Conservation (phyloP, 2,113 vertebrate genomes). For the Protobothrops flavoviridis region DNA sequence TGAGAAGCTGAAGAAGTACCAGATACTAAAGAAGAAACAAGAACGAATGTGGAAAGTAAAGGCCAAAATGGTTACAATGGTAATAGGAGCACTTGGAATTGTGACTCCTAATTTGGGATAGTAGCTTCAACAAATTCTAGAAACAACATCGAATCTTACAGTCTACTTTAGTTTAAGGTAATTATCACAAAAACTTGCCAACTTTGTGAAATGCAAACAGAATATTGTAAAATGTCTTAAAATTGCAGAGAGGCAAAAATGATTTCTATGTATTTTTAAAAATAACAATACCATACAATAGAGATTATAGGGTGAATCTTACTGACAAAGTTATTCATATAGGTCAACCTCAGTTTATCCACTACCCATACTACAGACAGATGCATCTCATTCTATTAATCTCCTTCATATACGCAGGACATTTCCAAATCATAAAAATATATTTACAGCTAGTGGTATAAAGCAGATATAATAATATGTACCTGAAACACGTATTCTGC, state of each 20-base stretch:
- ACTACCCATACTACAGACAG: background rate
- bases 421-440: background rate
- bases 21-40: too few relatives aligned
- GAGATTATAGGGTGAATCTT: background rate
- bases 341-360: background rate
- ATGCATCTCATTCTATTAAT: background rate
- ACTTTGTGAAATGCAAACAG: conserved; percentile 10
- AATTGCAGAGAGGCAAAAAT: background rate
- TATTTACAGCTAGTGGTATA: background rate
- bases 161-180: conserved; percentile 43
- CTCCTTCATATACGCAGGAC: background rate
- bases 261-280: background rate
- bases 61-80: too few relatives aligned
- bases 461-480: background rate
- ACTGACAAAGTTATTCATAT: background rate
- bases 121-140: too few relatives aligned
- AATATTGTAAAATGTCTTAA: conserved; percentile 22
- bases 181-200: conserved; percentile 40
- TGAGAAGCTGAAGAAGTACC: too few relatives aligned
- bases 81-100: too few relatives aligned
- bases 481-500: background rate
- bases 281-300: background rate
- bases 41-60: too few relatives aligned
- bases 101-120: too few relatives aligned
- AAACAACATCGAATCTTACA: too few relatives aligned